Conservation (phyloP, 1,140 invertebrate species). For the Araneus ventricosus region DNA sequence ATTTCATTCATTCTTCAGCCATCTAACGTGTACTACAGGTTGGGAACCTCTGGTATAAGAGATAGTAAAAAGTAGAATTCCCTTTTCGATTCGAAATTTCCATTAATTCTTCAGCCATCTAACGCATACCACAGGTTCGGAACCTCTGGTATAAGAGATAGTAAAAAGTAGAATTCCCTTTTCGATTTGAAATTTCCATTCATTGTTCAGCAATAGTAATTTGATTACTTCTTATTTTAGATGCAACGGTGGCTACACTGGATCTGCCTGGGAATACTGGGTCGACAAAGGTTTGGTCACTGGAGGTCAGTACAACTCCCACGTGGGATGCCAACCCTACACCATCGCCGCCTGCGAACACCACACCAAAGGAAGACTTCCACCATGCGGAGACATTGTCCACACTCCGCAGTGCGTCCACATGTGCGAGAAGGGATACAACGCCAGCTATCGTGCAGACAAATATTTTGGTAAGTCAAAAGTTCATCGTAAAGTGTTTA, state of each 20-base stretch:
- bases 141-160: no score
- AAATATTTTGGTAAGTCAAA: conserved; percentile 88
- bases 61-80: no score
- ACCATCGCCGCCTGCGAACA: conserved; percentile 93
- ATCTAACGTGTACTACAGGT: no score
- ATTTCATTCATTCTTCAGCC: no score
- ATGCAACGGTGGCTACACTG: conserved; percentile 90
- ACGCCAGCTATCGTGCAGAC: conserved; percentile 87
- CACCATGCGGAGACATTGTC: conserved; percentile 85
- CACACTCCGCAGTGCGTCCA: conserved; percentile 89
- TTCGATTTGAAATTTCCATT: no score
- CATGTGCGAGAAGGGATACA: conserved; percentile 86
- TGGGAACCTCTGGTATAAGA: no score
- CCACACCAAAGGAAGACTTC: conserved; percentile 88
- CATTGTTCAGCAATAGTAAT: neutral
- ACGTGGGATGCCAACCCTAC: conserved; percentile 92
- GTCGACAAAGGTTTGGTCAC: conserved; percentile 89
- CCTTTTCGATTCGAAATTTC: no score
- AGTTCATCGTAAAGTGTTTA: no score
- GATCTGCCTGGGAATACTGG: conserved; percentile 92
- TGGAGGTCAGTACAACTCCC: conserved; percentile 89
- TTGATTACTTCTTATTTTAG: conserved; percentile 76
- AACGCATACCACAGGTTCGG: no score
- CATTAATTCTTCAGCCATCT: no score
- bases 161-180: no score